These are phyloP conservation scores for Aphis gossypii DNA, from an alignment of 1,140 invertebrate species.

Conservation along the genomic window DNA sequence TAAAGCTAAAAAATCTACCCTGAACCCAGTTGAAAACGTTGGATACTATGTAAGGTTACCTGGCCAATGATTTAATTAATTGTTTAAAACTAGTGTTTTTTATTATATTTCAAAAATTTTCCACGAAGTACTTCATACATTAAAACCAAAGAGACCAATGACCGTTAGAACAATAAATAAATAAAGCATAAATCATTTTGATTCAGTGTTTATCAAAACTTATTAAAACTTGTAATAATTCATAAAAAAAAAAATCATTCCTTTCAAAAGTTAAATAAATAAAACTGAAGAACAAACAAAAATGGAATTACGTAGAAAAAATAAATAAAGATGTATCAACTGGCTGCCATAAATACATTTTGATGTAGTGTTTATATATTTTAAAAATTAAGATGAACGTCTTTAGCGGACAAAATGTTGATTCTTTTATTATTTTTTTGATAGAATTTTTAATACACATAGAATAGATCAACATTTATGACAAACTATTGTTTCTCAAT, in stretches of 20 bases:
- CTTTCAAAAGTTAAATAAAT: conserved; percentile 5
- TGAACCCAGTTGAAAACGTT: neutral
- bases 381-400: neutral
- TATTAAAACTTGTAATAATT: neutral
- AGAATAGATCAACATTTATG: too few species aligned
- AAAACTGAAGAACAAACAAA: neutral
- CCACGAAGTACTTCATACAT: neutral
- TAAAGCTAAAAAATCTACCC: neutral
- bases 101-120: neutral
- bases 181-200: conserved; percentile 10
- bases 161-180: neutral
- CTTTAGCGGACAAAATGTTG: neutral
- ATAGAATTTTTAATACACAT: neutral
- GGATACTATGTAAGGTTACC: neutral
- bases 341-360: neutral
- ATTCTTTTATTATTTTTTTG: neutral
- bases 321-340: neutral
- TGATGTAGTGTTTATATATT: neutral
- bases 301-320: neutral
- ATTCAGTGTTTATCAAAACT: neutral
- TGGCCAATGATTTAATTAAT: neutral
- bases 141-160: neutral
- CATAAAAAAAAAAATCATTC: neutral
- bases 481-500: too few species aligned
- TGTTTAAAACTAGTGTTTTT: neutral